phyloP scores from a whole-genome alignment of 1,140 invertebrate species.

The Parapsyche elsis region DNA sequence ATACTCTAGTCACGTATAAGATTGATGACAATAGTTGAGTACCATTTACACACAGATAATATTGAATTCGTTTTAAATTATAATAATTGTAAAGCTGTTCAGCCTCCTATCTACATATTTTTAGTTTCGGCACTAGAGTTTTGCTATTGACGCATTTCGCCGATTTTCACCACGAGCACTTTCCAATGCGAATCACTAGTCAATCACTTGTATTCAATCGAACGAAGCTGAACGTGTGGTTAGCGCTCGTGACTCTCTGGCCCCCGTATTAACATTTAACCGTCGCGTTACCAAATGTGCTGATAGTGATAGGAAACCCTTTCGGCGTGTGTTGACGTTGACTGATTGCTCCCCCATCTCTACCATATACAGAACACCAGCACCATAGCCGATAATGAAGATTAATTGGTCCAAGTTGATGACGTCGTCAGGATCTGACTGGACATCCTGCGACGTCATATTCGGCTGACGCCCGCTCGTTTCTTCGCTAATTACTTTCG shows the following conservation, averaged over 20 bases:
- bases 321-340: constrained; percentile 47
- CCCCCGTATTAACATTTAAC: neutral
- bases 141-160: no score
- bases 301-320: constrained; percentile 46
- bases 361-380: constrained; percentile 29
- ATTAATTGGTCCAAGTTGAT: constrained; percentile 51
- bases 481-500: neutral
- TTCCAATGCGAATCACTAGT: no score
- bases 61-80: no score
- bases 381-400: constrained; percentile 51
- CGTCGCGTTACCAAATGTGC: neutral
- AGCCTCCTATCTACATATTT: no score
- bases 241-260: neutral
- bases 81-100: no score
- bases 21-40: no score
- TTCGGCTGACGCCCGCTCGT: neutral
- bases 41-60: no score
- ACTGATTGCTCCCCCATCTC: constrained; percentile 46
- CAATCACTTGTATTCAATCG: no score
- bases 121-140: no score
- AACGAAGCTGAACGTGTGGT: no score
- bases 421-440: constrained; percentile 37
- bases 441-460: constrained; percentile 41
- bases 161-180: no score
- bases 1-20: no score